Evolutionary conservation across 2,113 vertebrate species (phyloP), one percentile per base, ranked within the genome.

Genomic region (Corythornis cristatus): DNA sequence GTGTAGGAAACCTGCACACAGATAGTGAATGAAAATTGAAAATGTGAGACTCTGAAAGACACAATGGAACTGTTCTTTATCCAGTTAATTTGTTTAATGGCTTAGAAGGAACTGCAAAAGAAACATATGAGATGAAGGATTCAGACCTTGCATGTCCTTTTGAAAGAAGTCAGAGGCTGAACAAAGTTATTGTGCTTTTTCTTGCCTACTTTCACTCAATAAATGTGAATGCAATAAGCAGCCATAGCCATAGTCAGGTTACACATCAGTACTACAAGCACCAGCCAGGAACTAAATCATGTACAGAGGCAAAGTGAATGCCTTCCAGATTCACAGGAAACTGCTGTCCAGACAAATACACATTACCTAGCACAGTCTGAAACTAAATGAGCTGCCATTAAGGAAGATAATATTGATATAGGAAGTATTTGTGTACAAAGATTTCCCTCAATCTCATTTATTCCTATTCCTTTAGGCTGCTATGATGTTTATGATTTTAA

Each of bases 321-420:
- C 43, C 48, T 94, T 91, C 75, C 92, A 94, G 66, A 91, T 85
- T 93, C 57, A 74, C 68, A 68, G 62, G 54, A 95, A 93, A 68
- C 78, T 85, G 54, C 33, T 73, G 54, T 64, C 26, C 82, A 79
- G 79, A 29, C 40, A 93, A 79, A 79, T n/a, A 72, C 37, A 60
- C 33, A 61, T 82, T 93, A 82, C 61, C 82, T 75, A 68, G 29
- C 50, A 75, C 7, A 15, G 40, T 79, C 82, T 88, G 66, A 91
- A 79, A 89, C n/a, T 23, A 85, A 89, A 79, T 88, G 67, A 88
- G 20, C 67, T 79, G 23, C 64, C 78, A 91, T 91, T 87, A 89
- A 21, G 40, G 62, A 85, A 89, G 62, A 67, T 35, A 82, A 89
- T 64, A 68, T 29, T 0, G 0, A 28, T 68, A 87, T 35, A 89